phyloP scores from a whole-genome alignment of 2,797 vertebrate genomes.

The Macropodus opercularis region DNA sequence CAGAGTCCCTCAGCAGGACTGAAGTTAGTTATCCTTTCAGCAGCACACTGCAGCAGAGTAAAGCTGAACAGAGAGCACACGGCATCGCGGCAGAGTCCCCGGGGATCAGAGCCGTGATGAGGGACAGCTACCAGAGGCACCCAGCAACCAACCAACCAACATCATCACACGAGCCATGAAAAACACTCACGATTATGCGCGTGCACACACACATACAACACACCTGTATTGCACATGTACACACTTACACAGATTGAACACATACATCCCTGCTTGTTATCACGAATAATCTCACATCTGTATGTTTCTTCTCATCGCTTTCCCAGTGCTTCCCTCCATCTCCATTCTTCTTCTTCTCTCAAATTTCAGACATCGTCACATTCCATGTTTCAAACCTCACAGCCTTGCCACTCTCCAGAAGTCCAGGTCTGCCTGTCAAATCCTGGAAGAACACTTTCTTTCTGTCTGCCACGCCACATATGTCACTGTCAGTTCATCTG shows the following conservation, averaged over 20 bases:
- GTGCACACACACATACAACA: conserved; percentile 8
- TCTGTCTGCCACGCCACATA: conserved; percentile 64
- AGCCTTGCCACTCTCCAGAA: conserved; percentile 47
- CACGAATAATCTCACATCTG: conserved; percentile 56
- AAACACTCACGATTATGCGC: conserved; percentile 39
- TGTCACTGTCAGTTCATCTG: conserved; percentile 54
- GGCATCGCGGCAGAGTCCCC: conserved; percentile 45
- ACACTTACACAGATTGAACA: conserved; percentile 15
- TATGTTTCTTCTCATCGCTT: conserved; percentile 43
- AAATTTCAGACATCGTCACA: conserved; percentile 70
- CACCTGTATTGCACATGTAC: conserved; percentile 35
- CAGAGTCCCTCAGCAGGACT: conserved; percentile 1
- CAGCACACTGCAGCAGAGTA: conserved; percentile 15
- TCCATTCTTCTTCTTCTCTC: conserved; percentile 45
- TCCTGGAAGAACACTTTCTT: conserved; percentile 65
- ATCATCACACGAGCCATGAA: conserved; percentile 31
- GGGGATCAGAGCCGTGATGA: conserved; percentile 67
- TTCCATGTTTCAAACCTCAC: conserved; percentile 67
- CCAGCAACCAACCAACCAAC: conserved; percentile 54
- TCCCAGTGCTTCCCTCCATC: conserved; percentile 25
- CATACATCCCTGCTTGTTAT: conserved; percentile 47
- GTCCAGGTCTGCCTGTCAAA: conserved; percentile 60
- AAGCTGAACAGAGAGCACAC: conserved; percentile 23
- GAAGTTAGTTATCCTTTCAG: conserved; percentile 3
- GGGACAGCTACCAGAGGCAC: conserved; percentile 76